phyloP scores from a whole-genome alignment of 2,888 invertebrate genomes.

The Pegoplata infirma region DNA sequence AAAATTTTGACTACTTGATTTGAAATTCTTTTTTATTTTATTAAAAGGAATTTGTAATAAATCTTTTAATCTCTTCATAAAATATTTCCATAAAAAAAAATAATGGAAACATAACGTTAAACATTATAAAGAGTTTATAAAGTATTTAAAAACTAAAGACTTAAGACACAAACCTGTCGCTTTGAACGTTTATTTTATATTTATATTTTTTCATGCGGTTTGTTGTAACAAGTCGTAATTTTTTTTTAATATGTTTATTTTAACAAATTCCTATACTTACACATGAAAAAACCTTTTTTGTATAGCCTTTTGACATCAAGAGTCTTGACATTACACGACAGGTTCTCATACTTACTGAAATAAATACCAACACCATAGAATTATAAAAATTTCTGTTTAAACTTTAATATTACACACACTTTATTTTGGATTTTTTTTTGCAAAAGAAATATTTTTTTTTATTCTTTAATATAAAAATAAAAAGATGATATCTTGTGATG shows the following conservation, averaged over 20 bases:
- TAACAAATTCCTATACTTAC: neutral
- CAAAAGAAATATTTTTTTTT: neutral
- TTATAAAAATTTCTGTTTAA: conserved; percentile 35
- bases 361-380: conserved; percentile 37
- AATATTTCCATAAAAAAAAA: conserved; percentile 24
- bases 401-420: neutral
- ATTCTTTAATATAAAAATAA: neutral
- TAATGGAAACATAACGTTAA: conserved; percentile 25
- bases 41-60: conserved; percentile 22
- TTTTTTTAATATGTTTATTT: conserved; percentile 14
- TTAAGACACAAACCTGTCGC: conserved; percentile 47
- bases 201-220: conserved; percentile 17
- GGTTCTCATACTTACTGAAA: conserved; percentile 54
- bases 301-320: conserved; percentile 51
- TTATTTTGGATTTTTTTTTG: too few species aligned
- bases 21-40: too few species aligned
- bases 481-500: conserved; percentile 55
- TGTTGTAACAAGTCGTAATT: conserved; percentile 47
- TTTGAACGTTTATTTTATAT: neutral
- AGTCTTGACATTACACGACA: conserved; percentile 58
- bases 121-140: conserved; percentile 20
- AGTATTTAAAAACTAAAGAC: conserved; percentile 24
- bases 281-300: conserved; percentile 3
- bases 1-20: too few species aligned
- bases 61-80: conserved; percentile 42